Base-by-base conservation (phyloP, 2,113 vertebrate species). In the Hippocampus zosterae region DNA sequence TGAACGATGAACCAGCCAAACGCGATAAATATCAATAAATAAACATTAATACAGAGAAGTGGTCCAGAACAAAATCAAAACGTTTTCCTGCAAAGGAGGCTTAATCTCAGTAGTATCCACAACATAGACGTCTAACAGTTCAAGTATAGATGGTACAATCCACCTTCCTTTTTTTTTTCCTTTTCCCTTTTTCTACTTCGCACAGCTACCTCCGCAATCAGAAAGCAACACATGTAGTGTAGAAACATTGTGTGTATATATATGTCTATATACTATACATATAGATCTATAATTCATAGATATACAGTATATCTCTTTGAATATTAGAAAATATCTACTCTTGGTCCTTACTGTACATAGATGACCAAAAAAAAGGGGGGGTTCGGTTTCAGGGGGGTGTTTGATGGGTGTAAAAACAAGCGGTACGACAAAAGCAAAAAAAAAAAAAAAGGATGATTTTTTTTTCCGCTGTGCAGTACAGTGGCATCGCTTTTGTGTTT, bases 271-370 rank as follows among this genome's bases (percentile, higher is more conserved):
- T 37, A 37, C 59, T 76, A 41, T 65, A 59, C 76, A 75, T 77
- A 65, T 75, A 56, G 75, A 6, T 71, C 53, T 82, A 74, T 76
- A 40, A 52, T 57, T 86, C 33, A 37, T 37, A 37, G 33, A 37
- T 27, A 67, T 89, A n/a, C n/a, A n/a, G n/a, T n/a, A 85, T 83
- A 85, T 85, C 83, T 88, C 79, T 88, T 87, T 89, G 76, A 90
- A 86, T 89, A 91, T 91, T 82, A 90, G 88, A 92, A 92, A 92
- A 92, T 90, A 90, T 91, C 88, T 90, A 89, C 85, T 90, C 92
- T 92, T 92, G 89, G 90, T 92, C 90, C 89, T 7, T 60, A 82
- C 87, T 89, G 82, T 91, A 91, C 87, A 90, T 88, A 88, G 83
- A 86, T 85, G 85, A 81, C 85, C 84, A 87, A 82, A 88, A 83